Evolutionary conservation across 2,113 vertebrate genomes (phyloP).

Genomic region (Apteryx mantelli): DNA sequence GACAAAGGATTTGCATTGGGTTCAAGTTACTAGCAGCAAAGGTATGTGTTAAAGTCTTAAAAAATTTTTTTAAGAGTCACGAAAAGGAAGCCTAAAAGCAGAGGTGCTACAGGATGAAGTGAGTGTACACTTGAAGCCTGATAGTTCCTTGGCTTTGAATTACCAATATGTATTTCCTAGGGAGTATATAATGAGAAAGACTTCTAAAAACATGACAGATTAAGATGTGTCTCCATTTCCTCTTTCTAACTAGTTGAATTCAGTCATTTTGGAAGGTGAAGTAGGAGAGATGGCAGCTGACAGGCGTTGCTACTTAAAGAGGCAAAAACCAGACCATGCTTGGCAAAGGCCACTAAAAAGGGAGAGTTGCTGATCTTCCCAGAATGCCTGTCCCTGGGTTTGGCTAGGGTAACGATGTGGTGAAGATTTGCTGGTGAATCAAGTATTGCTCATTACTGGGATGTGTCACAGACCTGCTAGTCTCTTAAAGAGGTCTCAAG

Average conservation of each 20-base stretch:
- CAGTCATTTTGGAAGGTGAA: not conserved
- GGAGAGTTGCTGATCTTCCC: not conserved
- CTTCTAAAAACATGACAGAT: not conserved
- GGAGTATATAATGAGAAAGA: not conserved
- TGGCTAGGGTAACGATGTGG: not conserved
- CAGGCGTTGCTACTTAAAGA: not conserved
- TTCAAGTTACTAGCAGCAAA: slow-evolving; percentile 36
- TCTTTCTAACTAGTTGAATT: not conserved
- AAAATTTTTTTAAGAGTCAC: not conserved
- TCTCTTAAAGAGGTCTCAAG: not conserved
- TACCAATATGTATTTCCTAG: not conserved
- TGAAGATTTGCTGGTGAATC: not conserved
- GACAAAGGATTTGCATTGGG: not conserved
- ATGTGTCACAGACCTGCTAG: not conserved
- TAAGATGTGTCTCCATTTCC: not conserved
- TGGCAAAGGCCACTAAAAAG: not conserved
- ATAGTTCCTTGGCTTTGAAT: not conserved
- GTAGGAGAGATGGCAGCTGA: not conserved
- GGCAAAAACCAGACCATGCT: not conserved
- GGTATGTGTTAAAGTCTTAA: not conserved
- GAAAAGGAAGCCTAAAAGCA: slow-evolving; percentile 24
- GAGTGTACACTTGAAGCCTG: not conserved
- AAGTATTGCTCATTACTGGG: not conserved
- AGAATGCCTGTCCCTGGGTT: not conserved
- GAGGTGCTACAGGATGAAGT: not conserved